A percentile compares a stretch with the other conserved stretches of the same genome.
phyloP scores from a whole-genome alignment of 2,888 invertebrate genomes.

The Sisyra nigra region DNA sequence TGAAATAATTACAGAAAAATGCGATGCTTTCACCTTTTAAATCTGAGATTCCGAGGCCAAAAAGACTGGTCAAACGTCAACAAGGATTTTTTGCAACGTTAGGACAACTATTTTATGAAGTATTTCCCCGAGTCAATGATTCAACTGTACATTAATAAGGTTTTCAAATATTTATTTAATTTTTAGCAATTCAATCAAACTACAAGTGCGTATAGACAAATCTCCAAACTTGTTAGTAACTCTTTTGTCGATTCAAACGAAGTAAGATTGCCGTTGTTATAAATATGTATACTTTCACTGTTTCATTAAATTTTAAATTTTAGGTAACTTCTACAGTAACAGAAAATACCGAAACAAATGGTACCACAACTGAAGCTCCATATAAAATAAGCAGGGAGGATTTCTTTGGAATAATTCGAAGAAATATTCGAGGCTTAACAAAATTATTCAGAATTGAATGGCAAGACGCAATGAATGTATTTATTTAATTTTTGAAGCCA shows the following conservation, averaged over 20 bases:
- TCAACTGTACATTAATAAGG: too few species aligned
- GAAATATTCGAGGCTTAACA: conserved; percentile 31
- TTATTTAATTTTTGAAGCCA: background rate
- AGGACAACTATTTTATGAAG: conserved; percentile 23
- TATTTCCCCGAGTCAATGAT: conserved; percentile 12
- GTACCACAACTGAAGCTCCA: conserved; percentile 23
- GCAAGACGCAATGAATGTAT: conserved; percentile 31
- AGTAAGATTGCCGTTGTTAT: background rate
- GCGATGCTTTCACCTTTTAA: background rate
- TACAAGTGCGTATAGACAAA: conserved; percentile 27
- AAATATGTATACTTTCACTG: background rate
- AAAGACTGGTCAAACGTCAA: background rate
- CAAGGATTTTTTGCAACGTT: conserved; percentile 26
- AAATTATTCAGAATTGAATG: conserved; percentile 33
- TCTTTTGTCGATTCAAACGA: conserved; percentile 25
- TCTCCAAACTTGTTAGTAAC: conserved; percentile 25
- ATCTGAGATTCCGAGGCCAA: background rate
- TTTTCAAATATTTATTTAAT: conserved; percentile 12
- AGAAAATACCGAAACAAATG: conserved; percentile 19
- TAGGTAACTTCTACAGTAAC: conserved; percentile 17
- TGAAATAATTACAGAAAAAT: conserved; percentile 1
- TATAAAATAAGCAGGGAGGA: conserved; percentile 26
- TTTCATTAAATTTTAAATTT: conserved; percentile 5
- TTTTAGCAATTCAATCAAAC: conserved; percentile 34
- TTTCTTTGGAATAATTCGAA: conserved; percentile 25